These are phyloP conservation scores for Coracias cyanogaster DNA, from an alignment of 2,797 vertebrate genomes.

Conservation along the genomic window DNA sequence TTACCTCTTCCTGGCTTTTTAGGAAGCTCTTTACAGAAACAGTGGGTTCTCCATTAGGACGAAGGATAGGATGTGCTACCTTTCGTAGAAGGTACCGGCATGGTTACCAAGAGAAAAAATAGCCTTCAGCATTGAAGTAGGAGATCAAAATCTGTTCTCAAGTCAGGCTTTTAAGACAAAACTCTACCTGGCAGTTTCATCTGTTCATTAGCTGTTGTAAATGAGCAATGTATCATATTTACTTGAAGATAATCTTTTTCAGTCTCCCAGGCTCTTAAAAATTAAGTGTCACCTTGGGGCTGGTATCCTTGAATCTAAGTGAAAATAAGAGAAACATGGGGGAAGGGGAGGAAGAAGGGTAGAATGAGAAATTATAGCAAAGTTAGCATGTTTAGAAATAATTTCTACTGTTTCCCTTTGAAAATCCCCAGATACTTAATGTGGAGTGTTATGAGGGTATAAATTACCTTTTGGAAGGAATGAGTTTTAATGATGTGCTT, in stretches of 20 bases:
- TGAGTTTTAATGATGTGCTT: slow-evolving; percentile 54
- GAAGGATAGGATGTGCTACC: not conserved
- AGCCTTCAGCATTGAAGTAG: not conserved
- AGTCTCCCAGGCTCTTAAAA: not conserved
- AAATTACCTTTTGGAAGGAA: slow-evolving; percentile 51
- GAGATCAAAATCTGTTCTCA: slow-evolving; percentile 49
- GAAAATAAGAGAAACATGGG: slow-evolving; percentile 6
- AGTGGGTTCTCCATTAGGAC: not conserved
- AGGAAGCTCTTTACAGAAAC: slow-evolving; percentile 2
- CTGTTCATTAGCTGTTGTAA: slow-evolving; percentile 32
- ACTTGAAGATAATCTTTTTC: slow-evolving; percentile 16
- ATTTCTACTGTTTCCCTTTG: slow-evolving; percentile 47
- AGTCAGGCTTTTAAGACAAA: slow-evolving; percentile 12
- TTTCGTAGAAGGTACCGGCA: not conserved
- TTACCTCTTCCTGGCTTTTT: slow-evolving; percentile 16
- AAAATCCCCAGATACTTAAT: slow-evolving; percentile 51
- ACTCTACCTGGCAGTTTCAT: not conserved
- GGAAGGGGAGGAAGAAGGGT: not conserved
- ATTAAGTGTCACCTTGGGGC: slow-evolving; percentile 5
- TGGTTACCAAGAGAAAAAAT: not conserved
- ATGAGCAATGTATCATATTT: slow-evolving; percentile 26
- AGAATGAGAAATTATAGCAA: slow-evolving; percentile 13
- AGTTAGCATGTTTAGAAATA: slow-evolving; percentile 49
- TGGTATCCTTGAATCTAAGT: not conserved
- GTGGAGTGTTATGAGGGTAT: slow-evolving; percentile 16